Percentiles rank a stretch among this genome's conserved stretches.
phyloP scores from a whole-genome alignment of 1,140 invertebrate genomes.

The Solenopsis invicta region DNA sequence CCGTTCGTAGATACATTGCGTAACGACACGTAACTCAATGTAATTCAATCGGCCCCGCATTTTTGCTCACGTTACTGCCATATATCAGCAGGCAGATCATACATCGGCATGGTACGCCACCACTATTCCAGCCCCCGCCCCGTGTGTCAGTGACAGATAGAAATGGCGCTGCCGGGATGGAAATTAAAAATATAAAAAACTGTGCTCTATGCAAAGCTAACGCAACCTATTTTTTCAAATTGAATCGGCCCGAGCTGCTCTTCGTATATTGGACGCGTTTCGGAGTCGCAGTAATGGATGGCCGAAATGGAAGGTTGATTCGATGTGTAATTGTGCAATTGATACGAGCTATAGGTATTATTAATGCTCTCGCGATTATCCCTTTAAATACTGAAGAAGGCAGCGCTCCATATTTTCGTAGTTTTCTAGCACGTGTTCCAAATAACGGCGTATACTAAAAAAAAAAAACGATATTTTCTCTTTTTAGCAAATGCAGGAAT shows the following conservation, averaged over 20 bases:
- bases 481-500: background rate
- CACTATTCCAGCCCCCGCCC: constrained; percentile 43
- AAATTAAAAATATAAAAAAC: constrained; percentile 79
- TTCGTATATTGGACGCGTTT: constrained; percentile 65
- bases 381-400: constrained; percentile 45
- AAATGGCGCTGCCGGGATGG: constrained; percentile 68
- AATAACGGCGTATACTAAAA: background rate
- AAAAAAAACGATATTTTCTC: background rate
- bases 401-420: background rate
- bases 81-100: constrained; percentile 75
- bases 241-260: constrained; percentile 67
- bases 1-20: constrained; percentile 67
- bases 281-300: constrained; percentile 58
- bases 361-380: constrained; percentile 37
- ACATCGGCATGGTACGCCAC: constrained; percentile 67
- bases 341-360: constrained; percentile 35
- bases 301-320: constrained; percentile 56
- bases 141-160: constrained; percentile 73
- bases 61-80: constrained; percentile 76
- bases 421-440: background rate
- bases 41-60: constrained; percentile 79
- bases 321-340: constrained; percentile 58
- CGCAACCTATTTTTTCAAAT: constrained; percentile 75
- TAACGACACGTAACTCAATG: constrained; percentile 78
- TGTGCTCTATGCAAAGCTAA: constrained; percentile 67